phyloP scores from a whole-genome alignment of 2,797 vertebrate genomes.

The Lycodopsis pacificus region DNA sequence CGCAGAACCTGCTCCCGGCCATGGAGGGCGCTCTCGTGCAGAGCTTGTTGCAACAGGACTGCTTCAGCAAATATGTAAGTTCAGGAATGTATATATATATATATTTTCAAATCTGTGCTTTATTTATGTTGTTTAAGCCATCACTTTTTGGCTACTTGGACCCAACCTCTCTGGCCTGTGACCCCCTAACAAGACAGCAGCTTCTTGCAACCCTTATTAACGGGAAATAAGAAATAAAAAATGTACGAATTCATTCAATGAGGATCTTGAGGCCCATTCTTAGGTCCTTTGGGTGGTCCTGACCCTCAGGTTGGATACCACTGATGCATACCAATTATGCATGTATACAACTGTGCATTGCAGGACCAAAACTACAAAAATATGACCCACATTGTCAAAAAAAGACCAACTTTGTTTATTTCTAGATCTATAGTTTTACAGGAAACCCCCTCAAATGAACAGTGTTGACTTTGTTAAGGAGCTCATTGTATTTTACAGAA shows the following conservation, averaged over 20 bases:
- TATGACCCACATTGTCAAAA: background rate
- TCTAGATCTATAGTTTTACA: background rate
- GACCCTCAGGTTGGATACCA: background rate
- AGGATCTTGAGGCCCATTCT: background rate
- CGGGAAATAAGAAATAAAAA: background rate
- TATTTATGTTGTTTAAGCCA: background rate
- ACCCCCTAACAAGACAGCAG: background rate
- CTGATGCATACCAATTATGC: background rate
- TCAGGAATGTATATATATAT: background rate
- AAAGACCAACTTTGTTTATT: background rate
- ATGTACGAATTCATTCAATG: background rate
- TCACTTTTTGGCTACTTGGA: background rate
- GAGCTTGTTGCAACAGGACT: slow-evolving; percentile 89
- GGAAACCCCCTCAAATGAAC: background rate
- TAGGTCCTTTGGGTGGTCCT: background rate
- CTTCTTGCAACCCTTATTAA: background rate
- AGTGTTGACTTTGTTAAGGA: background rate
- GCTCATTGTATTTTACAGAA: too few species aligned
- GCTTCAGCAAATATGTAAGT: slow-evolving; percentile 91
- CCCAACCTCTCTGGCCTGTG: background rate
- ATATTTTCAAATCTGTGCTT: background rate
- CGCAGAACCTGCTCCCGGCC: slow-evolving; percentile 86
- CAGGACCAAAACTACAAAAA: background rate
- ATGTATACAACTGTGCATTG: background rate
- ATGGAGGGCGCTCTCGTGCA: slow-evolving; percentile 90